Conservation (phyloP, 2,797 vertebrate genomes). For the Chaenodraco wilsoni region DNA sequence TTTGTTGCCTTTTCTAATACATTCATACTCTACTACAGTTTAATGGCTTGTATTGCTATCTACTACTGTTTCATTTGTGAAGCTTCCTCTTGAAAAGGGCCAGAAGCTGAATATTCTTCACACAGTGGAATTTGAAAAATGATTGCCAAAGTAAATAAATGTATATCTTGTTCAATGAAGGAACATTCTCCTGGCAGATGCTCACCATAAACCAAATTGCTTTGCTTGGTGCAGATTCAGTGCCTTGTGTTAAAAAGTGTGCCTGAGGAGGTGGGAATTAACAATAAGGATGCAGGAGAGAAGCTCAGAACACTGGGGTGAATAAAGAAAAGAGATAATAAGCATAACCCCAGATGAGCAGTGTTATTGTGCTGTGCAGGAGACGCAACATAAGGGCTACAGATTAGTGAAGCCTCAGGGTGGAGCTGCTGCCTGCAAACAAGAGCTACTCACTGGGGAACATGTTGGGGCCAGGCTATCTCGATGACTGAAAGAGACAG, state of each 20-base stretch:
- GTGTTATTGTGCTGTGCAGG: constrained; percentile 39
- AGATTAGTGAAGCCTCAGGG: constrained; percentile 53
- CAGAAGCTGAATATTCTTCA: neutral
- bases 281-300: constrained; percentile 43
- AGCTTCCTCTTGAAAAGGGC: neutral
- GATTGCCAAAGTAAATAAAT: too few species aligned
- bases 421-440: constrained; percentile 54
- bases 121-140: neutral
- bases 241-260: constrained; percentile 10
- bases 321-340: constrained; percentile 62
- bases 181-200: neutral
- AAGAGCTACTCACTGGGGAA: constrained; percentile 49
- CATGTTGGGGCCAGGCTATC: constrained; percentile 30
- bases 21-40: neutral
- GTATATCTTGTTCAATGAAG: neutral
- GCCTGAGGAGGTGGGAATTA: constrained; percentile 31
- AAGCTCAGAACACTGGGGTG: constrained; percentile 44
- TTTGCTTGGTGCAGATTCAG: constrained; percentile 22
- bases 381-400: constrained; percentile 17
- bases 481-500: constrained; percentile 47
- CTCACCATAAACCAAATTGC: constrained; percentile 14
- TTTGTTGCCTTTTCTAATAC: neutral
- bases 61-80: neutral
- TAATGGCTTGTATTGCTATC: neutral
- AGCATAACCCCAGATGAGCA: constrained; percentile 47